Conservation (phyloP, 1,140 invertebrate species). For the Trachymyrmex cornetzi region DNA sequence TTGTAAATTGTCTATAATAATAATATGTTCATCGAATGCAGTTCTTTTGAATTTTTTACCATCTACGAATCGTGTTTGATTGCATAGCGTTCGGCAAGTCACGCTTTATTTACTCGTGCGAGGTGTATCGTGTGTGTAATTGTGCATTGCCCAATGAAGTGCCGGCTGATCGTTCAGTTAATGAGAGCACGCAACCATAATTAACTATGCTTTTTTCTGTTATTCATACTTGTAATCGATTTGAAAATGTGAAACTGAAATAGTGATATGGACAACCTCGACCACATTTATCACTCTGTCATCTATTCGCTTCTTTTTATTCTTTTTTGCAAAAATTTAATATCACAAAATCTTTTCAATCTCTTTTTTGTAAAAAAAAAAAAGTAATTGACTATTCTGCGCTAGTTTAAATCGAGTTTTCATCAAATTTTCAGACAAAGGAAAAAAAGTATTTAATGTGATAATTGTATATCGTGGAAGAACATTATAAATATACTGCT, state of each 20-base stretch:
- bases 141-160: constrained; percentile 7
- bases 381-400: constrained; percentile 6
- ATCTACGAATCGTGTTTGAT: not conserved
- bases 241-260: not conserved
- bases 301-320: not conserved
- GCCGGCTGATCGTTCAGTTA: not conserved
- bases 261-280: not conserved
- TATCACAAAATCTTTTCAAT: not conserved
- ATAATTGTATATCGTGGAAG: not conserved
- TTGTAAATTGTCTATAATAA: not conserved
- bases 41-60: constrained; percentile 1
- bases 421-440: not conserved
- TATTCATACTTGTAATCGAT: not conserved
- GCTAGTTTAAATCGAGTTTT: not conserved
- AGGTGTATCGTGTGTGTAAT: not conserved
- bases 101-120: constrained; percentile 23
- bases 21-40: not conserved
- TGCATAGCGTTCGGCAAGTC: not conserved
- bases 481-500: not conserved
- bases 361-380: not conserved
- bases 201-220: not conserved
- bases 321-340: not conserved
- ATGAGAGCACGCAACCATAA: constrained; percentile 21
- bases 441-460: not conserved
- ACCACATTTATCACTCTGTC: not conserved